Percentiles rank a stretch among this genome's conserved stretches.
Conservation (phyloP, 2,888 invertebrate species). For the Celastrina argiolus region DNA sequence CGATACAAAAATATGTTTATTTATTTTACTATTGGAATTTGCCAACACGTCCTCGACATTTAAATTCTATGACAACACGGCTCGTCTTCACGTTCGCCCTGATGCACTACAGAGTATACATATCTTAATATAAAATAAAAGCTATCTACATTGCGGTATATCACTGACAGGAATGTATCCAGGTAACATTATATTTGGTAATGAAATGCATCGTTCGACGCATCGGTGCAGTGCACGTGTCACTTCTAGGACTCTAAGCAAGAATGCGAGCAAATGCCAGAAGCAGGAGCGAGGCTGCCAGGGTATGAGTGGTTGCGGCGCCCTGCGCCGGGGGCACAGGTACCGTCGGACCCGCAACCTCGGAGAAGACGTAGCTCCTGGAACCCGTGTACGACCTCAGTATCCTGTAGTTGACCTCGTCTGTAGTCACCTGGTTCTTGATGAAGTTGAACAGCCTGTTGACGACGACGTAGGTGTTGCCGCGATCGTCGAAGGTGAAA, state of each 20-base stretch:
- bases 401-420: conserved; percentile 82
- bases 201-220: conserved; percentile 48
- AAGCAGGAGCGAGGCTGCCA: conserved; percentile 51
- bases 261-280: conserved; percentile 58
- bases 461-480: conserved; percentile 82
- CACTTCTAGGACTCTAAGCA: conserved; percentile 48
- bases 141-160: conserved; percentile 65
- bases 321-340: conserved; percentile 34
- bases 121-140: conserved; percentile 42
- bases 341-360: conserved; percentile 45
- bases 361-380: conserved; percentile 80
- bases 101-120: conserved; percentile 45
- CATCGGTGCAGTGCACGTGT: conserved; percentile 32
- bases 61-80: conserved; percentile 45
- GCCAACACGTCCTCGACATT: conserved; percentile 68
- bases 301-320: conserved; percentile 49
- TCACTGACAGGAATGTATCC: conserved; percentile 66
- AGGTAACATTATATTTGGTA: conserved; percentile 76
- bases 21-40: conserved; percentile 58
- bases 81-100: conserved; percentile 58
- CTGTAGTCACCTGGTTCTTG: conserved; percentile 76
- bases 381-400: conserved; percentile 78
- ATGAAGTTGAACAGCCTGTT: conserved; percentile 83
- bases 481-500: conserved; percentile 81
- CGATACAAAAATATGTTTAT: conserved; percentile 53